Evolutionary conservation across 2,888 invertebrate genomes (phyloP).

Genomic region (Aelia acuminata): DNA sequence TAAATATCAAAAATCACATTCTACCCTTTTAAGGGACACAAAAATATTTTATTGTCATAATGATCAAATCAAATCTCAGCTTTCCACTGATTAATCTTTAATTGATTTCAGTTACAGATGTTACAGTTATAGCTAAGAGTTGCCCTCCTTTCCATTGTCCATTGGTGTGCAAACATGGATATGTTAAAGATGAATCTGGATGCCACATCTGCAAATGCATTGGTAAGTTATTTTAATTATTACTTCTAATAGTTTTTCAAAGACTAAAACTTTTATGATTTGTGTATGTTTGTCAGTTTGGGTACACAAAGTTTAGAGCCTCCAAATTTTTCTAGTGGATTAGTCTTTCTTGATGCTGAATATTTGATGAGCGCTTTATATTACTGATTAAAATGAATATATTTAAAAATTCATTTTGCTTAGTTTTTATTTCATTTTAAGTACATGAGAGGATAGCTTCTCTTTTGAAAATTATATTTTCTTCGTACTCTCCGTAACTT

Average conservation of each 20-base stretch:
- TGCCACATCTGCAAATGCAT: constrained; percentile 71
- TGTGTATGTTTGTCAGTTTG: neutral
- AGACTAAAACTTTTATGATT: neutral
- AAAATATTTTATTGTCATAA: neutral
- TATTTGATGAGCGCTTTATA: neutral
- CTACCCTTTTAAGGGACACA: neutral
- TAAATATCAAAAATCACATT: neutral
- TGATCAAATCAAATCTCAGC: neutral
- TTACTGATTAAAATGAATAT: neutral
- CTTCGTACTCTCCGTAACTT: neutral
- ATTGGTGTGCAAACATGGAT: constrained; percentile 74
- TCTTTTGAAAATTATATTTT: neutral
- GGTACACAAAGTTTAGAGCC: neutral
- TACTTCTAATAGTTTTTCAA: neutral
- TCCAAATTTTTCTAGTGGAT: neutral
- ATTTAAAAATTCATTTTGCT: neutral
- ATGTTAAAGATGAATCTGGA: constrained; percentile 70
- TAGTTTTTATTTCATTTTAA: neutral
- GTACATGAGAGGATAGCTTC: neutral
- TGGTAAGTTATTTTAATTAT: constrained; percentile 63
- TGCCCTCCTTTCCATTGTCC: constrained; percentile 73
- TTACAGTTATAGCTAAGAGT: constrained; percentile 59
- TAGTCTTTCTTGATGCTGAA: neutral
- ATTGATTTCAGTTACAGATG: constrained; percentile 29
- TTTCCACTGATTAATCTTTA: neutral